Evolutionary conservation across 2,113 vertebrate genomes (phyloP).

Genomic region (Callocephalon fimbriatum): DNA sequence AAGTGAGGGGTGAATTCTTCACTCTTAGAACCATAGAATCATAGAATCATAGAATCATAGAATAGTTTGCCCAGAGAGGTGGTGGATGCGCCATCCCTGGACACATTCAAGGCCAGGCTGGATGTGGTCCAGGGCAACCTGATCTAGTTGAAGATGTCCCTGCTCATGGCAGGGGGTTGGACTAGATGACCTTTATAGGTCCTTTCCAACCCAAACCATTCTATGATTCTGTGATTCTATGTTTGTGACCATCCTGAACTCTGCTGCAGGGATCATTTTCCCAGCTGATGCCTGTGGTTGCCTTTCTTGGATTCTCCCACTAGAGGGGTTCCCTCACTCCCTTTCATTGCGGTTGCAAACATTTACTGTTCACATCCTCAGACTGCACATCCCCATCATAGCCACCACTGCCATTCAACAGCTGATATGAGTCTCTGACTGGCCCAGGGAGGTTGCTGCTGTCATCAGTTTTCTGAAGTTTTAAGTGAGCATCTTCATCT

Average conservation of each 20-base stretch:
- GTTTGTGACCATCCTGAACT: background rate
- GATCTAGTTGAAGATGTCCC: background rate
- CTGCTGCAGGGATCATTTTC: background rate
- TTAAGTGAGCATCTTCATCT: background rate
- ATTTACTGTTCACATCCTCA: background rate
- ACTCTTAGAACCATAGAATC: background rate
- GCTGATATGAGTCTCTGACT: background rate
- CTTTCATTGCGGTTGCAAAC: background rate
- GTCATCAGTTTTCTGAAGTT: background rate
- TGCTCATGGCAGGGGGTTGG: background rate
- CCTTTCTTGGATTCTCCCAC: background rate
- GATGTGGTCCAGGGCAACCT: background rate
- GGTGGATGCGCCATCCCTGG: fast-evolving
- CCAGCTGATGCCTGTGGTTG: background rate
- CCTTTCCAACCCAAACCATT: background rate
- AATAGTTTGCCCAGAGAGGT: background rate
- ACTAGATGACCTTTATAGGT: background rate
- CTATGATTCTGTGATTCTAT: background rate
- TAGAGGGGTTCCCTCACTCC: constrained; percentile 1
- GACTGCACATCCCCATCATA: background rate
- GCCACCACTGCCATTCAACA: background rate
- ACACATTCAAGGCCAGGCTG: background rate
- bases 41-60: background rate
- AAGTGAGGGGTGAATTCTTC: background rate
- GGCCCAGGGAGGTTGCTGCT: background rate